Base-by-base conservation (phyloP, 2,797 vertebrate species). In the Smutsia gigantea region DNA sequence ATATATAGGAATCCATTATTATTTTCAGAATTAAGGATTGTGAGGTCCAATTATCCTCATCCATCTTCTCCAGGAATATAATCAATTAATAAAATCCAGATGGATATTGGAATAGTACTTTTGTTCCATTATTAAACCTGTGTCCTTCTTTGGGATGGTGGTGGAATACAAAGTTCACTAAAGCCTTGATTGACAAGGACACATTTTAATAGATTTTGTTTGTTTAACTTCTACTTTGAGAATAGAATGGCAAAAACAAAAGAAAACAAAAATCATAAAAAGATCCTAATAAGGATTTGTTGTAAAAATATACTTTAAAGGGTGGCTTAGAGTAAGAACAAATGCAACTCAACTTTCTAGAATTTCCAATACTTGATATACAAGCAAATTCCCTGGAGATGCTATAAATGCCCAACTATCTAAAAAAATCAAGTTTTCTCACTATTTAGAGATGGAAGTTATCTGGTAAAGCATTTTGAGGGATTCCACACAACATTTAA, bases 201-300 rank as follows among this genome's bases (percentile, higher is more conserved):
- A 31, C 15, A 82, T 66, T 91, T 94, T 79, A 83, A 89, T 75
- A 83, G n/a, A 66, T 89, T 83, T 85, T 88, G 17, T 83, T 93
- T 83, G 83, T 83, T 92, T 94, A 78, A 87, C 42, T 69, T 64
- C 39, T 66, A 29, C 86, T 93, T 95, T 59, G 57, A 87, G 27
- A 61, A 51, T 14, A 74, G 42, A 81, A 53, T 78, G 29, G 39
- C 46, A 93, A 59, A 88, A 87, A 37, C 17, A 89, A 86, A 82
- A 66, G 49, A 64, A 94, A 82, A 93, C 63, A 78, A 63, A 93
- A 90, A 69, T 85, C 34, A 90, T 5, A 89, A 11, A 81, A 91
- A 90, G 13, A 21, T 82, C 13, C 39, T 78, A 95, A 25, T 63
- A 90, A 86, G n/a, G 18, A 82, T 91, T 66, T 92, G 4, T 81